These are phyloP conservation scores for Nannoperca australis DNA, from an alignment of 2,797 vertebrate genomes.

Conservation along the genomic window DNA sequence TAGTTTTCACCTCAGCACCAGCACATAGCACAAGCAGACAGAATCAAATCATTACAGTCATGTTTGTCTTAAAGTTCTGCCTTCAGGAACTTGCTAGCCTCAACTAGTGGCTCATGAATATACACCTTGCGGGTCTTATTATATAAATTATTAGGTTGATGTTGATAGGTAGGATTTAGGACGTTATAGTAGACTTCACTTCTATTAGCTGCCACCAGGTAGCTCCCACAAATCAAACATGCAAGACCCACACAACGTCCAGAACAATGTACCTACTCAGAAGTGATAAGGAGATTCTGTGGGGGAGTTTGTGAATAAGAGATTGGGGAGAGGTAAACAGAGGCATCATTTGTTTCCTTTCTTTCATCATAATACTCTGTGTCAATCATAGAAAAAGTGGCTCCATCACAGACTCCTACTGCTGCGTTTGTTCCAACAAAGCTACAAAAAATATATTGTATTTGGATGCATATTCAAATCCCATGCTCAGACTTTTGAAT, in stretches of 20 bases:
- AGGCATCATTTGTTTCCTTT: slow-evolving; percentile 43
- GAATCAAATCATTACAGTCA: slow-evolving; percentile 19
- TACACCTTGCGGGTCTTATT: slow-evolving; percentile 3
- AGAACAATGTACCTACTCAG: slow-evolving; percentile 9
- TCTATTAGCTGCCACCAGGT: no score
- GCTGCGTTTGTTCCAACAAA: slow-evolving; percentile 5
- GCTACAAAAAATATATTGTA: background rate
- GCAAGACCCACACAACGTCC: no score
- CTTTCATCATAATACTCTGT: slow-evolving; percentile 22
- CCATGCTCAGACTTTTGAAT: background rate
- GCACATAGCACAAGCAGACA: slow-evolving; percentile 21
- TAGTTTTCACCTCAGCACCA: slow-evolving; percentile 37
- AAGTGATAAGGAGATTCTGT: slow-evolving; percentile 23
- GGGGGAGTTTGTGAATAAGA: slow-evolving; percentile 43
- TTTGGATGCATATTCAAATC: background rate
- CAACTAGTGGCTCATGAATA: background rate
- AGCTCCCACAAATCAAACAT: no score
- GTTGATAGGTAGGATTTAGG: background rate
- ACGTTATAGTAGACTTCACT: no score
- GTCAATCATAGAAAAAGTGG: slow-evolving; percentile 29
- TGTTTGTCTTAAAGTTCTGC: slow-evolving; percentile 15
- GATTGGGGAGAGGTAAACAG: slow-evolving; percentile 36
- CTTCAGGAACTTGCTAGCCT: background rate
- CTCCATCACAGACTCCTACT: background rate
- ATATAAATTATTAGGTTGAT: slow-evolving; percentile 9